A percentile compares a stretch with the other conserved stretches of the same genome.
Conservation (phyloP, 1,140 invertebrate genomes). For the Bombus waltoni region DNA sequence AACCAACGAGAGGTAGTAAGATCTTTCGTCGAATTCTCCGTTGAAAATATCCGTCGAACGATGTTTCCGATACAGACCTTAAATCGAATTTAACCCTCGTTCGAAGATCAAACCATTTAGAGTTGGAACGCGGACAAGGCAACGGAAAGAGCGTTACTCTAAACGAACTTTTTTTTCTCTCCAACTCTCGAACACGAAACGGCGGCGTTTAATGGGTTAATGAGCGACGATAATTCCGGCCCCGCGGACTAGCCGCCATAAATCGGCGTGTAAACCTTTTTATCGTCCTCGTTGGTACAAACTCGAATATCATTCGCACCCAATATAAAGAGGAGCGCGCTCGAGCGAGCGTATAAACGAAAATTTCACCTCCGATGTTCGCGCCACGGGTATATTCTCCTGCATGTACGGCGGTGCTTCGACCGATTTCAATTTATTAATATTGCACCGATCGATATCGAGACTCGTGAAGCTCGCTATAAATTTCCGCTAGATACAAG, state of each 20-base stretch:
- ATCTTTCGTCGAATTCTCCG: neutral
- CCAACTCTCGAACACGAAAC: neutral
- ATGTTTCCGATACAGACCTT: neutral
- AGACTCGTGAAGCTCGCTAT: constrained; percentile 45
- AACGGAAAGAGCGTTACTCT: neutral
- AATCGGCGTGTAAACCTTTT: constrained; percentile 52
- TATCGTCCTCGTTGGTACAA: constrained; percentile 39
- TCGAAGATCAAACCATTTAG: neutral
- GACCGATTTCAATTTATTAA: constrained; percentile 55
- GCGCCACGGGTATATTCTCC: neutral
- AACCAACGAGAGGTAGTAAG: too few species aligned
- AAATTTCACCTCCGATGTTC: neutral
- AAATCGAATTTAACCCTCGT: neutral
- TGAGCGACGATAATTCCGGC: constrained; percentile 44
- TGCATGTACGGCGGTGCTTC: neutral
- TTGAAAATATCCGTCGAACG: neutral
- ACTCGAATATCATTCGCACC: constrained; percentile 51
- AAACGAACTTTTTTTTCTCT: neutral
- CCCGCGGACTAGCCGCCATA: constrained; percentile 23
- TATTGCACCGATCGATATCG: constrained; percentile 62
- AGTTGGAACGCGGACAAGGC: neutral
- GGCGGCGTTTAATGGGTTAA: constrained; percentile 38
- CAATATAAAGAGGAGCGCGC: constrained; percentile 17
- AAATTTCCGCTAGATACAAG: constrained; percentile 46
- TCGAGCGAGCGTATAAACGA: neutral